These are phyloP conservation scores for Holacanthella duospinosa DNA, from an alignment of 2,888 invertebrate genomes.

Conservation along the genomic window DNA sequence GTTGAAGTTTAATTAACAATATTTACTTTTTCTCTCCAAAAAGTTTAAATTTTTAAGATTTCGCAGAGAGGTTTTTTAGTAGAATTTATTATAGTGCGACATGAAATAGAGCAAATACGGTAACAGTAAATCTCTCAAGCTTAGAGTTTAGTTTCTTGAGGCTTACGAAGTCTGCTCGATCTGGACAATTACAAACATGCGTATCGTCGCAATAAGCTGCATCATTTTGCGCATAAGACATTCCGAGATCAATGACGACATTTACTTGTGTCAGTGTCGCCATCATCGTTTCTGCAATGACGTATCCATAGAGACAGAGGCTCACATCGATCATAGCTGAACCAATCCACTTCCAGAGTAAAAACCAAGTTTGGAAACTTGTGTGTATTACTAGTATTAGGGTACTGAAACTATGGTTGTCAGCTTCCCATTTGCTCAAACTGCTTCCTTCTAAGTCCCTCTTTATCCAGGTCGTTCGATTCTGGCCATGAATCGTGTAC, in stretches of 20 bases:
- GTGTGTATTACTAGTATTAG: not conserved
- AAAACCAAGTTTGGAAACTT: not conserved
- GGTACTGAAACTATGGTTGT: not conserved
- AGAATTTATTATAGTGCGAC: too few species aligned
- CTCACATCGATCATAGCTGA: conserved; percentile 2
- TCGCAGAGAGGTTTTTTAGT: too few species aligned
- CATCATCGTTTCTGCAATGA: not conserved
- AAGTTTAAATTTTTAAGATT: too few species aligned
- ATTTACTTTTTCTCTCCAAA: too few species aligned
- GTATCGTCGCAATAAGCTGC: not conserved
- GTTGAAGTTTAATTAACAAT: too few species aligned
- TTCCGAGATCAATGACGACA: not conserved
- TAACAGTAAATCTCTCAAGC: too few species aligned
- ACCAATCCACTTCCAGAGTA: conserved; percentile 3
- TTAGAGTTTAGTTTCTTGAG: too few species aligned
- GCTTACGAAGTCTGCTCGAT: not conserved
- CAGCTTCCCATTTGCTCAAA: not conserved
- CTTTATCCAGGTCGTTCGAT: not conserved
- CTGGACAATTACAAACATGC: not conserved
- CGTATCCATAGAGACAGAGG: not conserved
- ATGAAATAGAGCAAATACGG: too few species aligned
- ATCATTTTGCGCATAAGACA: not conserved
- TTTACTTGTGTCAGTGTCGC: not conserved
- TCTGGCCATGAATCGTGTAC: not conserved
- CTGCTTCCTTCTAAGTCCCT: not conserved